Base-by-base conservation (phyloP, 2,797 vertebrate species). In the Sebastes oblongus region DNA sequence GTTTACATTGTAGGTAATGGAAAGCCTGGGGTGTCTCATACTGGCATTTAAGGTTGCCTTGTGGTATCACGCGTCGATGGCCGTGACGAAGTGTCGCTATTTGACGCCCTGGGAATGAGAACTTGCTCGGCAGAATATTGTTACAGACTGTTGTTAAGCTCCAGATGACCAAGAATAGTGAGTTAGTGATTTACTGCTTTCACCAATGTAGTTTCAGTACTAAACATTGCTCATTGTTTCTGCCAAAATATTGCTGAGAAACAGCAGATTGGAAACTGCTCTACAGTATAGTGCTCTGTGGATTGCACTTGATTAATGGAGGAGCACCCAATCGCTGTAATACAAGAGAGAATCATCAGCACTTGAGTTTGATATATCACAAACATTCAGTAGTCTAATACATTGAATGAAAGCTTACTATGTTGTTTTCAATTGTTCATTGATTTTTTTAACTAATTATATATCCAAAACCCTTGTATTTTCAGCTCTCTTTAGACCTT, bases 401-500 rank as follows among this genome's bases (percentile, higher is more conserved):
- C 20, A 24, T 24, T 24, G 36, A 10, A 25, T 29, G 6, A 39
- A 42, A 29, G 22, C 27, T 42, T 72, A 54, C 6, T 5, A 4
- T 52, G 16, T 8, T 20, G 6, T 4, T 59, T 30, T 68, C 5
- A 67, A 22, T 25, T 73, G 24, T 59, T 76, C 6, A 8, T 58
- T 59, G 8, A 52, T 36, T 55, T 66, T 64, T 56, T 39, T 42
- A 42, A 42, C 39, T 42, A 42, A 69, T 77, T 30, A 6, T 61
- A 6, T 52, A 68, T 18, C 6, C 2, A n/a, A 13, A 46, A 29
- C 66, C 68, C n/a, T 59, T 59, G 14, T 78, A 7, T 80, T 84
- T 82, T 2, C 83, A 99, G 98, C 96, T 99, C 82, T 99, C 98
- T 71, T 93, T 99, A 89, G 98, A 99, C 82, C 96, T 99, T 77